These are phyloP conservation scores for Isichthys henryi DNA, from an alignment of 2,113 vertebrate species.

Conservation along the genomic window DNA sequence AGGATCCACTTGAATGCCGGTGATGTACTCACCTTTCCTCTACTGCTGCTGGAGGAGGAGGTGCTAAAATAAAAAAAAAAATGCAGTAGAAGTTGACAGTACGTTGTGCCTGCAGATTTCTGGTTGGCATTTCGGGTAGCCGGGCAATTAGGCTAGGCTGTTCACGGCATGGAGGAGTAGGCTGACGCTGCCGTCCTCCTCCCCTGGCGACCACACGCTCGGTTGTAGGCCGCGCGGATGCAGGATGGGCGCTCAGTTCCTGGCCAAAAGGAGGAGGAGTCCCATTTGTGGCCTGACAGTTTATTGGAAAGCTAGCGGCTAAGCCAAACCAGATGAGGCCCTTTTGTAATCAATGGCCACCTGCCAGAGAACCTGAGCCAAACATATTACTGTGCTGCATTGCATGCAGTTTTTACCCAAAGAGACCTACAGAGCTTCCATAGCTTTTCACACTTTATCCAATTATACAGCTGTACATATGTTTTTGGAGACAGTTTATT, in stretches of 20 bases:
- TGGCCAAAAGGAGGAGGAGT: background rate
- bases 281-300: background rate
- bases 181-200: background rate
- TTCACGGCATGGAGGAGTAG: conserved; percentile 41
- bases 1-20: conserved; percentile 27
- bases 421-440: background rate
- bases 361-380: background rate
- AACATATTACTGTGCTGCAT: background rate
- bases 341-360: background rate
- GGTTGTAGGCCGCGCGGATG: background rate
- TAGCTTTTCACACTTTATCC: background rate
- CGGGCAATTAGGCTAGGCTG: conserved; percentile 59
- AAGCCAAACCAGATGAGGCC: background rate
- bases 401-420: background rate
- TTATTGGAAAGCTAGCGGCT: background rate
- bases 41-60: background rate
- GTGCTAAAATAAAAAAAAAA: conserved; percentile 30
- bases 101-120: conserved; percentile 47
- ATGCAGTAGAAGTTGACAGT: conserved; percentile 44
- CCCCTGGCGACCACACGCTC: background rate
- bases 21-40: conserved; percentile 11
- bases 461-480: background rate
- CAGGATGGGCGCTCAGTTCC: background rate
- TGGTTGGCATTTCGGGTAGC: conserved; percentile 49
- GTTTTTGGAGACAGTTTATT: background rate